Percentiles rank a stretch among this genome's conserved stretches.
Evolutionary conservation across 1,140 invertebrate species (phyloP).

Genomic region (Drosophila miranda): DNA sequence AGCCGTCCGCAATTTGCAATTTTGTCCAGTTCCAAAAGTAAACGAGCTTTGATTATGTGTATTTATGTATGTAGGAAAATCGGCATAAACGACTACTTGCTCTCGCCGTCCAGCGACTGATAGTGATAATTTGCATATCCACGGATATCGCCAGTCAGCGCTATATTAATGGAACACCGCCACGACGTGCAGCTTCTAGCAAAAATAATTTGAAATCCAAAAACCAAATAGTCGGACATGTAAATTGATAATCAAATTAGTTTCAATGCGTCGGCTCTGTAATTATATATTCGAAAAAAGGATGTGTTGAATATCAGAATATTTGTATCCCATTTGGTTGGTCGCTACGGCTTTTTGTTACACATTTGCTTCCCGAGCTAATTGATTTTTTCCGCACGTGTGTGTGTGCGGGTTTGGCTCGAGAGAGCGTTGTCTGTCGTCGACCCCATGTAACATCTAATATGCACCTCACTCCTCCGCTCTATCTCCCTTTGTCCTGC

Average conservation of each 20-base stretch:
- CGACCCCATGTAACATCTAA: constrained; percentile 33
- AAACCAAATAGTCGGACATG: constrained; percentile 30
- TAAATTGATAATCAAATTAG: constrained; percentile 28
- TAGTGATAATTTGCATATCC: background rate
- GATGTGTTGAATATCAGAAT: constrained; percentile 23
- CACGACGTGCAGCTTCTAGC: constrained; percentile 26
- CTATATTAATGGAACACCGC: constrained; percentile 26
- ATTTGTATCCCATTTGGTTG: constrained; percentile 20
- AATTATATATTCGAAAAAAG: constrained; percentile 3
- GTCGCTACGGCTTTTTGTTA: constrained; percentile 31
- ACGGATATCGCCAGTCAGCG: constrained; percentile 23
- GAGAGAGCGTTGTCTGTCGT: constrained; percentile 33
- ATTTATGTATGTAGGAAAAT: background rate
- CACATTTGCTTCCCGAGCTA: constrained; percentile 65
- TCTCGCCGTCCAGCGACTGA: constrained; percentile 13
- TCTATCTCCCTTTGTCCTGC: background rate
- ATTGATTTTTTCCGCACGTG: constrained; percentile 65
- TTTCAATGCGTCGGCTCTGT: constrained; percentile 13
- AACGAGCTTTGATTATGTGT: no score
- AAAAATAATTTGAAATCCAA: constrained; percentile 28
- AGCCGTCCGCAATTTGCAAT: constrained; percentile 27
- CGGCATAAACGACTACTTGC: constrained; percentile 3
- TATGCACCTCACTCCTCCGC: background rate
- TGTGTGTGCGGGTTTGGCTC: constrained; percentile 14
- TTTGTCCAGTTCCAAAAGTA: no score